Conservation (phyloP, 2,113 vertebrate species). For the Saguinus midas region DNA sequence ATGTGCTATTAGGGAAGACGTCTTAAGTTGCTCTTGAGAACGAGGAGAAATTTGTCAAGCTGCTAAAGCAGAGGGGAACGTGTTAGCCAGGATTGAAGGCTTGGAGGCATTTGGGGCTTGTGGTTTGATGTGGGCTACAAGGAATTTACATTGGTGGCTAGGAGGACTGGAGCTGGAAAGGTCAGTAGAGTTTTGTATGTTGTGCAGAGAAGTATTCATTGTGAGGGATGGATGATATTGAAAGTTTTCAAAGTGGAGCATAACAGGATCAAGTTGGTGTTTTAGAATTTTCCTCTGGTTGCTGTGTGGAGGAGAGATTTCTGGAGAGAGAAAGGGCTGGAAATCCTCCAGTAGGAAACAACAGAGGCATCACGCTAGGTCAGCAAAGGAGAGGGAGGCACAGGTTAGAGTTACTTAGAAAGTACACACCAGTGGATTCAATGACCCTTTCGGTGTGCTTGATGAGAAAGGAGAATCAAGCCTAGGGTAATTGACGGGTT, state of each 20-base stretch:
- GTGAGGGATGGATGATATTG: too few species aligned
- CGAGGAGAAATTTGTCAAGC: neutral
- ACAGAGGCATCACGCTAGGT: neutral
- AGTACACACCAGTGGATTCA: neutral
- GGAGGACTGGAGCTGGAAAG: neutral
- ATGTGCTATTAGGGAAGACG: neutral
- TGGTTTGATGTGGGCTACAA: accelerated
- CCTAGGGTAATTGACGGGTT: neutral
- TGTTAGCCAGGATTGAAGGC: neutral
- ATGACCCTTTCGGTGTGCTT: accelerated
- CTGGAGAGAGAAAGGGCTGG: neutral
- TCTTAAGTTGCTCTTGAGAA: neutral
- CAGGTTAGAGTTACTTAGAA: neutral
- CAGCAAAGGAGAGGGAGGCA: too few species aligned
- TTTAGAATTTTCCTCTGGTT: neutral
- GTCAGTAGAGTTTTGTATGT: neutral
- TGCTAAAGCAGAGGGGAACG: neutral
- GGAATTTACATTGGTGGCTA: neutral
- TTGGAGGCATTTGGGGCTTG: accelerated
- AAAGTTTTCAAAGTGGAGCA: neutral
- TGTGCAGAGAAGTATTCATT: neutral
- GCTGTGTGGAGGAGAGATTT: neutral
- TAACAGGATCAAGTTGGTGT: neutral
- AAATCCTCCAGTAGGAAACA: neutral
- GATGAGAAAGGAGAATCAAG: neutral